phyloP scores from a whole-genome alignment of 1,140 invertebrate genomes.

The Oscheius sp. region DNA sequence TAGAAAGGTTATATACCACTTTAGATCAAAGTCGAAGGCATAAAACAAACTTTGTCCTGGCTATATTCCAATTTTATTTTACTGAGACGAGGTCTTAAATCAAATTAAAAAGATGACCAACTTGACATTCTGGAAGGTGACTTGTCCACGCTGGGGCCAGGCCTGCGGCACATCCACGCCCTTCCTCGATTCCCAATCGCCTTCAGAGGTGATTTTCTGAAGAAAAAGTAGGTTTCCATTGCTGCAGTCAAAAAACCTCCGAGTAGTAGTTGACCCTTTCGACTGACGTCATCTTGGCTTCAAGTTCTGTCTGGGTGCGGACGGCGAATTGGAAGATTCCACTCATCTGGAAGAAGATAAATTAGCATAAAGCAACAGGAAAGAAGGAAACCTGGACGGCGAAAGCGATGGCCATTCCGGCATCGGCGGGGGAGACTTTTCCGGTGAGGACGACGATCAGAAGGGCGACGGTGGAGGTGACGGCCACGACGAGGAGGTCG shows the following conservation, averaged over 20 bases:
- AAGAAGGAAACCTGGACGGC: conserved; percentile 59
- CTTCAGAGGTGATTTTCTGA: conserved; percentile 28
- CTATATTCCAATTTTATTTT: no score
- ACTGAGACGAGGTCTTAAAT: no score
- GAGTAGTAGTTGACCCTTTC: conserved; percentile 67
- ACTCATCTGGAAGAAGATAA: conserved; percentile 66
- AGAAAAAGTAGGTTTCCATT: neutral
- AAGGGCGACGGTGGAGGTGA: conserved; percentile 66
- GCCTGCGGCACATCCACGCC: conserved; percentile 26
- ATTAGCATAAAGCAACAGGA: no score
- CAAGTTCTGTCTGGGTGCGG: conserved; percentile 69
- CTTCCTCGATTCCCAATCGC: conserved; percentile 16
- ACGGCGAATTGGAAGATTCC: conserved; percentile 72
- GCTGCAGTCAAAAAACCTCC: conserved; percentile 45
- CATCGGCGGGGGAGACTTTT: conserved; percentile 67
- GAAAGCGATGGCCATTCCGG: conserved; percentile 72
- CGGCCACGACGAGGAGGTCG: conserved; percentile 67
- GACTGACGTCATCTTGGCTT: conserved; percentile 71
- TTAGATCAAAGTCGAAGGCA: no score
- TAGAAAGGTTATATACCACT: no score
- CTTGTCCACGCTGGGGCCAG: conserved; percentile 53
- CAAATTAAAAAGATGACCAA: conserved; percentile 29
- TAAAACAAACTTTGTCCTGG: no score
- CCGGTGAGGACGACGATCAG: conserved; percentile 68
- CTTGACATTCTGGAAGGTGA: conserved; percentile 55